Evolutionary conservation across 1,140 invertebrate species (phyloP), one percentile per base, ranked within the genome.

Genomic region (Zaprionus ornatus): DNA sequence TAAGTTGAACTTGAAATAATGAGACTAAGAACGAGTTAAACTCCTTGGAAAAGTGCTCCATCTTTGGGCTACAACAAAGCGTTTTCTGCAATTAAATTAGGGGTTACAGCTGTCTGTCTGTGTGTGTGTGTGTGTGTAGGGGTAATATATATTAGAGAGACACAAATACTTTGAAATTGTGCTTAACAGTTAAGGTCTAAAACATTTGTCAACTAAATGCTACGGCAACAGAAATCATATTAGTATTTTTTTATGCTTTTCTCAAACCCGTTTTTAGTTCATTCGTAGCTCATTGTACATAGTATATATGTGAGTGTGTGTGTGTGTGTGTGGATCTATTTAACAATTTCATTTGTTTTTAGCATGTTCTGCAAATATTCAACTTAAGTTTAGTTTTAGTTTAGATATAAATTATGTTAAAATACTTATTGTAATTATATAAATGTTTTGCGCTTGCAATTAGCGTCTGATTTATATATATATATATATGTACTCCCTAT

Each of bases 341-440:
- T 68, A 59, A 72, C 62, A 67, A 63, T 79, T 79, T 54, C 32
- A 42, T 67, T 75, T 57, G 57, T 63, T 62, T 69, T 66, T 78
- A 48, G 25, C 25, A 63, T 82, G 59, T 68, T 66, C 57, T 52
- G 35, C 63, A 72, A 57, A 60, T 45, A 17, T 75, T 72, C 13
- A 29, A 29, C 75, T 74, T 73, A 77, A 77, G 15, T 77, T 62
- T 66, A 61, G 54, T 63, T 77, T 83, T 75, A 75, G 64, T 55
- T 68, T 80, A 72, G 65, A 32, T 73, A 84, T 90, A 87, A 74
- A 85, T 85, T 87, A 90, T 61, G 64, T 90, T 87, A 87, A 87
- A 87, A 87, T 88, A 87, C 83, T 87, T 88, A 87, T 50, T 62
- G 67, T 86, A 83, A 67, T 77, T 32, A 86, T 88, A 88, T 87